phyloP scores from a whole-genome alignment of 2,888 invertebrate genomes.

The Lapara coniferarum region DNA sequence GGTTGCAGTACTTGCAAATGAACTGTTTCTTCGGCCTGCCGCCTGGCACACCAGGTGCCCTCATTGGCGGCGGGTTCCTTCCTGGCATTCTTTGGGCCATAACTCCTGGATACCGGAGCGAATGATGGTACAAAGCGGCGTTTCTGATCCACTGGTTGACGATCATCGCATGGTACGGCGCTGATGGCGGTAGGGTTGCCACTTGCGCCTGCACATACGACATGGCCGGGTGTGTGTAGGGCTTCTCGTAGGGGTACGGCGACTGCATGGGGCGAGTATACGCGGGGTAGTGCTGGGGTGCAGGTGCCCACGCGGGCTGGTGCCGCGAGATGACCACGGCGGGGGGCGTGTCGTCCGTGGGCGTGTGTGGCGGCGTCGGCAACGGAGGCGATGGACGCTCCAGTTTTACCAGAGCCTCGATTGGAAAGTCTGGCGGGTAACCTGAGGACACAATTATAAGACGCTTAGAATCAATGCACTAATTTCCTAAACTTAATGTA shows the following conservation, averaged over 20 bases:
- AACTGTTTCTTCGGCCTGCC: constrained; percentile 92
- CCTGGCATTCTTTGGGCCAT: constrained; percentile 80
- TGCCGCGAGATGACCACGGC: constrained; percentile 75
- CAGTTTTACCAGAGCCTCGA: constrained; percentile 83
- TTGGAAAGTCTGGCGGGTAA: constrained; percentile 84
- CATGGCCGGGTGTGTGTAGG: constrained; percentile 71
- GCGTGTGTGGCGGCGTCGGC: constrained; percentile 89
- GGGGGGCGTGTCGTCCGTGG: constrained; percentile 85
- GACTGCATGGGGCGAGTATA: constrained; percentile 72
- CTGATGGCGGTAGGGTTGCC: constrained; percentile 71
- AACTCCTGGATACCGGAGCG: constrained; percentile 75
- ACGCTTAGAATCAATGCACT: background rate
- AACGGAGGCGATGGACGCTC: constrained; percentile 85
- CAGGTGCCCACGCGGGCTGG: constrained; percentile 66
- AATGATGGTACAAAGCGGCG: constrained; percentile 87
- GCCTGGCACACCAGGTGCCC: constrained; percentile 83
- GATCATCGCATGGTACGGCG: constrained; percentile 84
- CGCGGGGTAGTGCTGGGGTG: constrained; percentile 64
- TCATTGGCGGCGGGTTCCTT: constrained; percentile 80
- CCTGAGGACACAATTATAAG: constrained; percentile 64
- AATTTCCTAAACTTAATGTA: background rate
- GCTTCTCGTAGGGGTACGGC: constrained; percentile 73
- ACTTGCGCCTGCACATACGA: constrained; percentile 79
- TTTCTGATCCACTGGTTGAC: constrained; percentile 90
- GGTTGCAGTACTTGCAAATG: constrained; percentile 98